Conservation (phyloP, 2,797 vertebrate species). For the Moxostoma hubbsi region DNA sequence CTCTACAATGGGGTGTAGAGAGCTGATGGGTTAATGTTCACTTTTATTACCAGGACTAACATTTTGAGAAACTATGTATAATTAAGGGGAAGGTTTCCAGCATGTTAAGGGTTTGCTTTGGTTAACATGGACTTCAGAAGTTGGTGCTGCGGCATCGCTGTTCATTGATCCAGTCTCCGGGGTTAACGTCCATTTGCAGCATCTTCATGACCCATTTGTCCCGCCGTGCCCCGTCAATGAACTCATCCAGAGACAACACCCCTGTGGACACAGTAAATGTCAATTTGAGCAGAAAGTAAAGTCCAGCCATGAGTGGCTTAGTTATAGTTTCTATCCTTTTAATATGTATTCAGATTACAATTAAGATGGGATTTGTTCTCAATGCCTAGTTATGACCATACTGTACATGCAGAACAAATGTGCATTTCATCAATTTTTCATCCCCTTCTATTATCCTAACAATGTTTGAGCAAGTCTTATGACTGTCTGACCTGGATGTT, state of each 20-base stretch:
- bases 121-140: slow-evolving; percentile 66
- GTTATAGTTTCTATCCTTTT: no score
- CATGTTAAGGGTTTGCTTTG: slow-evolving; percentile 18
- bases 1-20: background rate
- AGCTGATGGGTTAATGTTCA: slow-evolving; percentile 27
- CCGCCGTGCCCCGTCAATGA: slow-evolving; percentile 88
- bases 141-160: slow-evolving; percentile 77
- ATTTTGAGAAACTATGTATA: slow-evolving; percentile 24
- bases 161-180: slow-evolving; percentile 86
- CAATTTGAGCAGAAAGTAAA: background rate
- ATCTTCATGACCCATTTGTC: slow-evolving; percentile 99
- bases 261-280: slow-evolving; percentile 70
- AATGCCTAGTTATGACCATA: no score
- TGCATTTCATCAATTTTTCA: no score
- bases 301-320: no score
- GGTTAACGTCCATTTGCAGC: slow-evolving; percentile 93
- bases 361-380: background rate
- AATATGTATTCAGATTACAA: background rate
- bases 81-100: background rate
- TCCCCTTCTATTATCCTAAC: background rate
- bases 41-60: slow-evolving; percentile 8
- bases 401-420: no score
- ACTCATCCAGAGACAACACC: slow-evolving; percentile 91
- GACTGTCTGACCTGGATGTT: slow-evolving; percentile 14
- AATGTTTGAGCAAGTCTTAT: slow-evolving; percentile 6